Evolutionary conservation across 2,113 vertebrate genomes (phyloP).

Genomic region (human (Homo sapiens)): GRCh38 chr13:47814001-47814500

Average conservation of each 20-base stretch:
- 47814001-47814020: neutral
- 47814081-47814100: neutral
- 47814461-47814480: neutral
- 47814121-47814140: neutral
- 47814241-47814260: neutral
- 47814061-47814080: slow-evolving; percentile 44
- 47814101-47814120: neutral
- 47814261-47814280: neutral
- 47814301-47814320: neutral
- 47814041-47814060: slow-evolving; percentile 53
- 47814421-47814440: neutral
- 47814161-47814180: neutral
- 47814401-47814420: neutral
- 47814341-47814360: neutral
- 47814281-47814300: neutral
- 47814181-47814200: neutral
- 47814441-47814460: neutral
- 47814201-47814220: neutral
- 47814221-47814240: neutral
- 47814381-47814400: neutral
- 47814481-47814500: neutral
- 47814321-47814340: neutral
- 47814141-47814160: slow-evolving; percentile 38
- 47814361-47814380: neutral
- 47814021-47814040: slow-evolving; percentile 47